phyloP scores from a whole-genome alignment of 2,888 invertebrate genomes.

The Galerucella nymphaeae region DNA sequence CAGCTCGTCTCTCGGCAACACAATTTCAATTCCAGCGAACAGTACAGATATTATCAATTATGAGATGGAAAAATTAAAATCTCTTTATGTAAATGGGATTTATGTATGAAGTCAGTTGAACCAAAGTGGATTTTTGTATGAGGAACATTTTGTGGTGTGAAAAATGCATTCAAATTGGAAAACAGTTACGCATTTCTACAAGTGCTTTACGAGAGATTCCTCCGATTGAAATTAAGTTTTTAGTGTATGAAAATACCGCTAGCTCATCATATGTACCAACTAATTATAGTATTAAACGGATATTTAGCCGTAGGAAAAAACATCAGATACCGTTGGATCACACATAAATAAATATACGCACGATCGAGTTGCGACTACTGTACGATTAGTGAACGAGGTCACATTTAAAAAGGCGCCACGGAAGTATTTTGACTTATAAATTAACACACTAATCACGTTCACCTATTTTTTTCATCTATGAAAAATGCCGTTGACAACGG shows the following conservation, averaged over 20 bases:
- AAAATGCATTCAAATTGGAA: neutral
- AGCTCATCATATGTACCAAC: neutral
- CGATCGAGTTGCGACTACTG: conserved; percentile 32
- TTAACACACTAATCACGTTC: conserved; percentile 25
- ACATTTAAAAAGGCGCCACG: conserved; percentile 52
- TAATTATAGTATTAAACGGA: conserved; percentile 7
- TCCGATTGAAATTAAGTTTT: neutral
- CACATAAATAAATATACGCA: conserved; percentile 30
- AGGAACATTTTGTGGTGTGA: neutral
- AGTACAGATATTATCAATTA: too few species aligned
- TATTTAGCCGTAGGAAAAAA: conserved; percentile 23
- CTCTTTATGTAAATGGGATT: too few species aligned
- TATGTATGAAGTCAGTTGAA: too few species aligned
- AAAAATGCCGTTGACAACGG: neutral
- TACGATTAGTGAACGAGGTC: conserved; percentile 51
- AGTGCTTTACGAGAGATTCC: neutral
- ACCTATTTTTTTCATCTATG: neutral
- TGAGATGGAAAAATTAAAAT: too few species aligned
- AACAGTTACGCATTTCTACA: neutral
- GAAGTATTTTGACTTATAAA: conserved; percentile 49
- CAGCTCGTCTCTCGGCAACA: too few species aligned
- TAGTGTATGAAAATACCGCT: neutral
- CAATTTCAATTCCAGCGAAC: too few species aligned
- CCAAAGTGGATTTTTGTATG: too few species aligned
- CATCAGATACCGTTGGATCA: conserved; percentile 37